A percentile compares a stretch with the other conserved stretches of the same genome.
These are phyloP conservation scores for Tauraco erythrolophus DNA, from an alignment of 2,113 vertebrate species.

Conservation along the genomic window DNA sequence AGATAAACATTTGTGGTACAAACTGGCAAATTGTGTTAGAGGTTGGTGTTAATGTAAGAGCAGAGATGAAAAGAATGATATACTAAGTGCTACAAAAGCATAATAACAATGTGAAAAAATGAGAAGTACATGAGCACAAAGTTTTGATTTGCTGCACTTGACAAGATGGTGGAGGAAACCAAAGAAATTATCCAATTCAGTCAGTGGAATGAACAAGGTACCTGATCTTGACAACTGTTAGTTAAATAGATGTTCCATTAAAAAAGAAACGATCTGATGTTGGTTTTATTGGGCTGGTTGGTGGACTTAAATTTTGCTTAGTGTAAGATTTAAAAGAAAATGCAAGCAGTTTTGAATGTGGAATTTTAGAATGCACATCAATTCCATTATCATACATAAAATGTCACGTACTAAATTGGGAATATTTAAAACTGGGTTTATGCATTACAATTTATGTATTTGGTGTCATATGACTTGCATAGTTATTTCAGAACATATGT, in stretches of 20 bases:
- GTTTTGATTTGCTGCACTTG: background rate
- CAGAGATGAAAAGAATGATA: background rate
- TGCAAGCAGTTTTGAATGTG: background rate
- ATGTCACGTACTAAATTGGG: background rate
- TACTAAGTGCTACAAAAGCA: background rate
- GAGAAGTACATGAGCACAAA: background rate
- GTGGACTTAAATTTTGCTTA: background rate
- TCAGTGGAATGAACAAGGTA: background rate
- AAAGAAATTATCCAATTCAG: background rate
- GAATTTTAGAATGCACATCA: background rate
- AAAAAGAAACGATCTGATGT: background rate
- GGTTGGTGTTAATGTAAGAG: background rate
- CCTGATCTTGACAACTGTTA: background rate
- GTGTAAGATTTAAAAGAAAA: background rate
- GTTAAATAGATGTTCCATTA: background rate
- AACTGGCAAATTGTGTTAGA: background rate
- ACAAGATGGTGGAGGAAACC: background rate
- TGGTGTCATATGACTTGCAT: background rate
- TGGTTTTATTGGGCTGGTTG: background rate
- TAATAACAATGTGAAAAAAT: background rate
- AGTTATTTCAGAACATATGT: conserved; percentile 36
- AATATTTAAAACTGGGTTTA: background rate
- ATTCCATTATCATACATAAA: background rate
- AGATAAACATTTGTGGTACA: background rate
- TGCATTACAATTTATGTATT: background rate